Conservation (phyloP, 2,888 invertebrate species). For the Apomyelois bistriatella region DNA sequence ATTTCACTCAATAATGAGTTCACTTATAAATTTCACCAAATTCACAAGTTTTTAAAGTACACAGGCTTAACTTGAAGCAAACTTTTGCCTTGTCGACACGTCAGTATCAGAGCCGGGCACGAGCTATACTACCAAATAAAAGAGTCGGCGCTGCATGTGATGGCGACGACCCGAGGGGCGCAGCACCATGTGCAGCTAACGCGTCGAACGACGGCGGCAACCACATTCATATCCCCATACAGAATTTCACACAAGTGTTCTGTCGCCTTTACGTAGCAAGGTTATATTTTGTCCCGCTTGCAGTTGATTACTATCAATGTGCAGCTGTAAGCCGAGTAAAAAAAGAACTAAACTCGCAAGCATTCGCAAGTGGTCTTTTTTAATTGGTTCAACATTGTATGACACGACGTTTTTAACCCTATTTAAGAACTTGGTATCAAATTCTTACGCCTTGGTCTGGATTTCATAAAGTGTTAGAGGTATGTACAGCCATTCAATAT, state of each 20-base stretch:
- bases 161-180: slow-evolving; percentile 51
- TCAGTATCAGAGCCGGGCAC: slow-evolving; percentile 50
- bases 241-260: slow-evolving; percentile 33
- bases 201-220: slow-evolving; percentile 25
- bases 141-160: slow-evolving; percentile 23
- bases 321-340: slow-evolving; percentile 50
- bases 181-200: slow-evolving; percentile 52
- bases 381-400: too few relatives aligned
- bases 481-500: too few relatives aligned
- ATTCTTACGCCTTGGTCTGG: too few relatives aligned
- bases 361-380: too few relatives aligned
- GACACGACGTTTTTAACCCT: too few relatives aligned
- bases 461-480: too few relatives aligned
- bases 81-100: slow-evolving; percentile 39
- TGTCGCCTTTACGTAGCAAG: slow-evolving; percentile 44
- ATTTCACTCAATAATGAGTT: background rate
- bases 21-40: background rate
- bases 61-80: slow-evolving; percentile 23
- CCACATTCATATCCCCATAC: slow-evolving; percentile 48
- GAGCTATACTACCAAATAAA: slow-evolving; percentile 60
- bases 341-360: slow-evolving; percentile 39
- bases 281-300: slow-evolving; percentile 42
- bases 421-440: too few relatives aligned
- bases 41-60: background rate
- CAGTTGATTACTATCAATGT: slow-evolving; percentile 46